Percentiles rank a stretch among this genome's conserved stretches.
These are phyloP conservation scores for Ophion slaviceki DNA, from an alignment of 2,888 invertebrate species.

Conservation along the genomic window DNA sequence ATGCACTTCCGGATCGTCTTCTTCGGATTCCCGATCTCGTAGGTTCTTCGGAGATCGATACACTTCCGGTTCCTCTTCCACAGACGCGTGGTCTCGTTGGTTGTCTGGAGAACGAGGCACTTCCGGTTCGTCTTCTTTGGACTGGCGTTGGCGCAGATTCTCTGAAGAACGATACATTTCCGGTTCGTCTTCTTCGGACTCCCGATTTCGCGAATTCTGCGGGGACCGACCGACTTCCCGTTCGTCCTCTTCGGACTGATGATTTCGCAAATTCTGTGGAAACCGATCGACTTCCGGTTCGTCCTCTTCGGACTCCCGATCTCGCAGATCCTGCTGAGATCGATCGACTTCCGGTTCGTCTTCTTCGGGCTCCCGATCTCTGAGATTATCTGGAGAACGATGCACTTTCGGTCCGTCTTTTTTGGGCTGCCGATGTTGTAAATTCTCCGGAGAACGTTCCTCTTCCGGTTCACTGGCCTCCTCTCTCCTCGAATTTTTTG, in stretches of 20 bases:
- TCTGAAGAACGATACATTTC: constrained; percentile 30
- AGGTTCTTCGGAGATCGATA: constrained; percentile 20
- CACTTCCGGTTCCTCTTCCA: neutral
- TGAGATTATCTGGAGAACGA: neutral
- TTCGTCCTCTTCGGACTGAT: constrained; percentile 5
- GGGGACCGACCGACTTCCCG: neutral
- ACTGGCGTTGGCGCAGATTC: neutral
- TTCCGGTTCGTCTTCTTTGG: constrained; percentile 21
- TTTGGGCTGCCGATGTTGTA: constrained; percentile 3
- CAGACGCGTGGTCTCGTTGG: neutral
- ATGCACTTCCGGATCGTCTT: constrained; percentile 34
- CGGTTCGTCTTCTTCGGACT: constrained; percentile 18
- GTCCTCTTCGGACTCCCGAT: constrained; percentile 1
- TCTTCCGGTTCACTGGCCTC: neutral
- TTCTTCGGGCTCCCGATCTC: neutral
- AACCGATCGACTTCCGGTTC: constrained; percentile 41
- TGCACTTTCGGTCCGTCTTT: constrained; percentile 36
- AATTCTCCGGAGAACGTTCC: constrained; percentile 16
- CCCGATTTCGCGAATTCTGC: constrained; percentile 27
- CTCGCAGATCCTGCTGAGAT: constrained; percentile 13
- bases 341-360: constrained; percentile 34
- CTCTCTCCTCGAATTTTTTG: constrained; percentile 18
- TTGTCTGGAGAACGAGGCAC: constrained; percentile 7
- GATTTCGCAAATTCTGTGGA: constrained; percentile 21
- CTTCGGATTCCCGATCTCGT: constrained; percentile 11